These are phyloP conservation scores for Philopedon plagiatum DNA, from an alignment of 2,888 invertebrate species.

Conservation along the genomic window DNA sequence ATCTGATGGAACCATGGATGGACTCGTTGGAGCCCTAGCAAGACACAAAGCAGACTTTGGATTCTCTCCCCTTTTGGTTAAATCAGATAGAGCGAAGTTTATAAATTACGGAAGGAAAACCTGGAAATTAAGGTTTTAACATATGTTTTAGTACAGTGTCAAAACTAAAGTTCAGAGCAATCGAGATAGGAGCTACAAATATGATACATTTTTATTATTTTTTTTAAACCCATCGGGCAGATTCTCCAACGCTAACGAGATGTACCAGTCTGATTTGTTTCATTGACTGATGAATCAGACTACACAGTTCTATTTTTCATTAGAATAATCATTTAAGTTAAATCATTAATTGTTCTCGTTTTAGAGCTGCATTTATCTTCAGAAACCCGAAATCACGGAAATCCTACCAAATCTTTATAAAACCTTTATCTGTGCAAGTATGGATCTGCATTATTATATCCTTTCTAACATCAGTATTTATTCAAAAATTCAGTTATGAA, in stretches of 20 bases:
- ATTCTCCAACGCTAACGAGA: no score
- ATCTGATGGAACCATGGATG: slow-evolving; percentile 61
- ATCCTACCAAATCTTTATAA: slow-evolving; percentile 60
- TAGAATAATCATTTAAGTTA: no score
- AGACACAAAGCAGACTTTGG: slow-evolving; percentile 59
- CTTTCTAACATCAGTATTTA: slow-evolving; percentile 51
- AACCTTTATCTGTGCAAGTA: slow-evolving; percentile 59
- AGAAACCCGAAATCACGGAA: slow-evolving; percentile 59
- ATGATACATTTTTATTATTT: no score
- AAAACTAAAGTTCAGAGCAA: no score
- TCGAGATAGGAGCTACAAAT: no score
- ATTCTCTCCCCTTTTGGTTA: slow-evolving; percentile 61
- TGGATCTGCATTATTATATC: slow-evolving; percentile 58
- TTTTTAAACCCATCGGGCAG: no score
- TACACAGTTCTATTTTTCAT: no score
- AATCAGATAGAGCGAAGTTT: slow-evolving; percentile 58
- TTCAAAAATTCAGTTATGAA: slow-evolving; percentile 53
- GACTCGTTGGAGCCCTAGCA: slow-evolving; percentile 61
- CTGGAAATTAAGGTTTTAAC: slow-evolving; percentile 63
- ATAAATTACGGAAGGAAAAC: slow-evolving; percentile 62
- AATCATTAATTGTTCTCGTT: no score
- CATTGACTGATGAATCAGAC: no score
- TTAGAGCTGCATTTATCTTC: slow-evolving; percentile 62
- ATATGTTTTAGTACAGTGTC: no score
- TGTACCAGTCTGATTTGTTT: no score